phyloP scores from a whole-genome alignment of 2,888 invertebrate genomes.

The Nysson spinosus region DNA sequence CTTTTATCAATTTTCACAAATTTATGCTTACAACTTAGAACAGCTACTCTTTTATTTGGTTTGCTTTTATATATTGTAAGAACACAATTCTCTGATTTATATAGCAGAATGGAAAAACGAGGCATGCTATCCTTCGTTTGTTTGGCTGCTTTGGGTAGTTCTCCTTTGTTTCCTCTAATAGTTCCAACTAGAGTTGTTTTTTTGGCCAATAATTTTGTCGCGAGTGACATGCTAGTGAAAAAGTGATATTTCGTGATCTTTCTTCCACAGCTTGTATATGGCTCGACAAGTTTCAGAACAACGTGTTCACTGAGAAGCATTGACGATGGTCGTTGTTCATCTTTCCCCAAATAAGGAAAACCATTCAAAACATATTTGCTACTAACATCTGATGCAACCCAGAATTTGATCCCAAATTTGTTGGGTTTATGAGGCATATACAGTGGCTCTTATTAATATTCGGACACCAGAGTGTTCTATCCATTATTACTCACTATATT shows the following conservation, averaged over 20 bases:
- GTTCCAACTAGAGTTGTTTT: constrained; percentile 23
- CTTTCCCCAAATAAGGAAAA: constrained; percentile 26
- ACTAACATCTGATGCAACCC: constrained; percentile 38
- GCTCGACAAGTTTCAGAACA: constrained; percentile 7
- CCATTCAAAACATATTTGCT: constrained; percentile 38
- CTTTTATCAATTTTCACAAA: neutral
- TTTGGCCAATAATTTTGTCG: constrained; percentile 23
- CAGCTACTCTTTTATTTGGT: constrained; percentile 27
- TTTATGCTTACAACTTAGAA: constrained; percentile 10
- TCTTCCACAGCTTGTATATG: constrained; percentile 16
- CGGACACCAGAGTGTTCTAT: too few relatives aligned
- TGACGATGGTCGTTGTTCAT: constrained; percentile 7
- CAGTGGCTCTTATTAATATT: constrained; percentile 40
- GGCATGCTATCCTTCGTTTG: constrained; percentile 16
- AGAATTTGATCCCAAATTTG: constrained; percentile 64
- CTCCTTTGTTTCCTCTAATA: constrained; percentile 16
- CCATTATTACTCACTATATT: too few relatives aligned
- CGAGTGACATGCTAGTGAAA: constrained; percentile 22
- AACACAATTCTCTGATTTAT: constrained; percentile 15
- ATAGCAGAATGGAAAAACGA: constrained; percentile 16
- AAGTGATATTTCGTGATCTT: constrained; percentile 25
- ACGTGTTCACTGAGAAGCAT: constrained; percentile 11
- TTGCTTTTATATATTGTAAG: constrained; percentile 27
- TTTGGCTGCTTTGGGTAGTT: constrained; percentile 21
- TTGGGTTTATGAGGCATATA: constrained; percentile 38